Base-by-base conservation (phyloP, 2,888 invertebrate genomes). In the Hirtodrosophila confusa region DNA sequence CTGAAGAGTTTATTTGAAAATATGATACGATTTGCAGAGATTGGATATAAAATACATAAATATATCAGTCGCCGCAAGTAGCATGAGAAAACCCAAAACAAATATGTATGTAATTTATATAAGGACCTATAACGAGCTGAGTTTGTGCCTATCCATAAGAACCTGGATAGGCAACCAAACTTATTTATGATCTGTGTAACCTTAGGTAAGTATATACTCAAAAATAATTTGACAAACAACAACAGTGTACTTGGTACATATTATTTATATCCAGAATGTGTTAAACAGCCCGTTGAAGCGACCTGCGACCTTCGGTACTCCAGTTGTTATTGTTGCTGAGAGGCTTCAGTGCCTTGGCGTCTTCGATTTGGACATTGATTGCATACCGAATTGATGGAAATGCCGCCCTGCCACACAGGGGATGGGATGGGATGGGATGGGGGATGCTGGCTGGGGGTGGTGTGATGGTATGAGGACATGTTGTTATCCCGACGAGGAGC, bases 311-410 rank as follows among this genome's bases (percentile, higher is more conserved):
- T 69, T 11, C 54, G 58, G 47, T 63, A 62, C 75, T 50, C 48
- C 41, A 50, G 43, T 72, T 75, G 63, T 50, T 77, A 61, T 70
- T 71, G 68, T 73, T 68, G 69, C 72, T 68, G 69, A 67, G 75
- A 66, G 78, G 76, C 69, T 86, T 73, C 75, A 55, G 36, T 72
- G 79, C 78, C 79, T 50, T 48, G 73, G 73, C 69, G 69, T 71
- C 80, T 80, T 77, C 80, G 82, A 80, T 88, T 90, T 86, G 82
- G 80, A 89, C 86, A 88, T 79, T 89, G 89, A 88, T 90, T 89
- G 89, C 89, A 88, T 90, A 88, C 80, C 69, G 85, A 89, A 88
- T 88, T 88, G 85, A 86, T 85, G 84, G 67, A 75, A 83, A 73
- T 71, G 50, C 78, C 68, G 67, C 61, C 69, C 72, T 36, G 41